Evolutionary conservation across 2,113 vertebrate species (phyloP).

Genomic region (Oreotrochilus melanogaster): DNA sequence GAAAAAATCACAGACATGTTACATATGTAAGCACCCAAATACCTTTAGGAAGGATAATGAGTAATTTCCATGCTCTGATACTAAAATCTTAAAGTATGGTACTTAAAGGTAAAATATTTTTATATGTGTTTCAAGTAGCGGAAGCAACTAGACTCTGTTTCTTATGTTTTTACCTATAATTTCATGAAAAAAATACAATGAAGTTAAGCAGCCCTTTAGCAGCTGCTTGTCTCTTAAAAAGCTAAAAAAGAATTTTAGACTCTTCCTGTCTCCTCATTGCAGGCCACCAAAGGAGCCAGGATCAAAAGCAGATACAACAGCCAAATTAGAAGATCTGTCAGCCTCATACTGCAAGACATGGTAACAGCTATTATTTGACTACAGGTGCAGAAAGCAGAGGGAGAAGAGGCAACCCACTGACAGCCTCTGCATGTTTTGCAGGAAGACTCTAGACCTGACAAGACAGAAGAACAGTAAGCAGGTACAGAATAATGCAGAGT

Average conservation of each 20-base stretch:
- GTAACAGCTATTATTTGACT: not conserved
- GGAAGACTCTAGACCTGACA: not conserved
- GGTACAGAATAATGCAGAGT: not conserved
- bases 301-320: not conserved
- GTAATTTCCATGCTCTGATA: not conserved
- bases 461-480: not conserved
- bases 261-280: not conserved
- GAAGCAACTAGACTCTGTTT: not conserved
- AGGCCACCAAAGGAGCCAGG: not conserved
- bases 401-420: not conserved
- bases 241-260: not conserved
- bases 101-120: not conserved
- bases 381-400: not conserved
- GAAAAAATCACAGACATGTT: not conserved
- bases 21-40: not conserved
- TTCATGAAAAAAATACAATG: not conserved
- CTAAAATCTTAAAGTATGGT: not conserved
- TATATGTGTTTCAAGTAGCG: not conserved
- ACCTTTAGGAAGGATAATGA: not conserved
- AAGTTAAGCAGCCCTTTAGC: not conserved
- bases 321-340: not conserved
- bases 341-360: not conserved
- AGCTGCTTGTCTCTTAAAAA: not conserved
- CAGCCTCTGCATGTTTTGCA: rapidly evolving
- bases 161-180: not conserved